These are phyloP conservation scores for Bujurquina vittata DNA, from an alignment of 2,113 vertebrate genomes.

Conservation along the genomic window DNA sequence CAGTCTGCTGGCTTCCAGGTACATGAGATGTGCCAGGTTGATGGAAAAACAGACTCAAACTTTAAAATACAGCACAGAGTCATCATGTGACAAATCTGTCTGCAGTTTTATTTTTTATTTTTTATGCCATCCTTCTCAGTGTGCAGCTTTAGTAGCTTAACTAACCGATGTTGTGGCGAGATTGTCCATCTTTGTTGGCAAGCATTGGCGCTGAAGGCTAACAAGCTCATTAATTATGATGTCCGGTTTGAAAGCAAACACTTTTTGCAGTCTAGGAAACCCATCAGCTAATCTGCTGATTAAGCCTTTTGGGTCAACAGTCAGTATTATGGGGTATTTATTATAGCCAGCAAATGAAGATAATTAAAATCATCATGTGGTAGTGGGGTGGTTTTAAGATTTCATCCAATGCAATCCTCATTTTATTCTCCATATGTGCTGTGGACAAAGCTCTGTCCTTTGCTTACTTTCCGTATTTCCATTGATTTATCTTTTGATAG, in stretches of 20 bases:
- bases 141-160: background rate
- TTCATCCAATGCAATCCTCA: background rate
- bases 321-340: background rate
- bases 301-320: background rate
- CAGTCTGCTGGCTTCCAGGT: slow-evolving; percentile 12
- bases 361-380: background rate
- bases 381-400: background rate
- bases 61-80: background rate
- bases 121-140: background rate
- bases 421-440: background rate
- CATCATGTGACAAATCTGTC: background rate
- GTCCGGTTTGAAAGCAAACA: background rate
- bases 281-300: background rate
- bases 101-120: background rate
- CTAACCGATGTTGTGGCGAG: background rate
- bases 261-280: background rate
- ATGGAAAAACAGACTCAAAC: slow-evolving; percentile 24
- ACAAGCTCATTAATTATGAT: background rate
- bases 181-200: background rate
- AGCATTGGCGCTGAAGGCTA: background rate
- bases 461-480: background rate
- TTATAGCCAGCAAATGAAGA: background rate
- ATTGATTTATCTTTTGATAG: fast-evolving
- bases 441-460: background rate
- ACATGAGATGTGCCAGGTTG: background rate